phyloP scores from a whole-genome alignment of 1,140 invertebrate genomes.

The Drosophila ogumai region DNA sequence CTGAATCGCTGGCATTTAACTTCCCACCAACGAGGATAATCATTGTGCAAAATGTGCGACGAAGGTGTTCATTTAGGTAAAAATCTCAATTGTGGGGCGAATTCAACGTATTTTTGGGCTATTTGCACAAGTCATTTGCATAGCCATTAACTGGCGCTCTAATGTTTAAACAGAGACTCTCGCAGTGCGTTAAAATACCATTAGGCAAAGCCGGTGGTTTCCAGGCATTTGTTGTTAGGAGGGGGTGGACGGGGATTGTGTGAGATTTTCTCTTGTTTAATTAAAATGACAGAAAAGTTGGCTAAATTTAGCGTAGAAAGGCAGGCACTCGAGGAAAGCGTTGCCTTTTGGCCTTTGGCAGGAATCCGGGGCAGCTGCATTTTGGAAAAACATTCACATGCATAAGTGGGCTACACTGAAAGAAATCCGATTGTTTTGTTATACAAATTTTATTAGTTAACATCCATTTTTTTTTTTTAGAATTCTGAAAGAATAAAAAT shows the following conservation, averaged over 20 bases:
- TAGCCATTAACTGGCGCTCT: conserved; percentile 27
- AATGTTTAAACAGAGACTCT: background rate
- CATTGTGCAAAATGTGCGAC: conserved; percentile 48
- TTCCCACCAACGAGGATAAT: conserved; percentile 3
- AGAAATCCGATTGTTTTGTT: background rate
- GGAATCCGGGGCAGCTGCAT: conserved; percentile 29
- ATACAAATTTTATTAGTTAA: too few relatives aligned
- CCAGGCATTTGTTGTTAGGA: background rate
- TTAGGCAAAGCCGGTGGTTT: conserved; percentile 29
- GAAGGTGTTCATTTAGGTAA: conserved; percentile 53
- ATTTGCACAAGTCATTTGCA: conserved; percentile 37
- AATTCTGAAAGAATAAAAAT: too few relatives aligned
- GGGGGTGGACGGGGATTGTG: background rate
- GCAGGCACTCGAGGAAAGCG: conserved; percentile 1
- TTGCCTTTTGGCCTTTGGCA: conserved; percentile 32
- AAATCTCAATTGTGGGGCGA: background rate
- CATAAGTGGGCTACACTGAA: conserved; percentile 4
- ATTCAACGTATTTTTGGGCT: background rate
- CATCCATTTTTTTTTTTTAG: too few relatives aligned
- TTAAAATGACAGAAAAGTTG: conserved; percentile 14
- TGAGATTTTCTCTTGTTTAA: conserved; percentile 24
- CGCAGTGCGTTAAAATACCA: conserved; percentile 34
- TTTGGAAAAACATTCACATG: conserved; percentile 12
- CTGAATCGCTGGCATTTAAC: conserved; percentile 15
- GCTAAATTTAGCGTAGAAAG: conserved; percentile 29